These are phyloP conservation scores for Brachymystax lenok DNA, from an alignment of 2,797 vertebrate species.

Conservation along the genomic window DNA sequence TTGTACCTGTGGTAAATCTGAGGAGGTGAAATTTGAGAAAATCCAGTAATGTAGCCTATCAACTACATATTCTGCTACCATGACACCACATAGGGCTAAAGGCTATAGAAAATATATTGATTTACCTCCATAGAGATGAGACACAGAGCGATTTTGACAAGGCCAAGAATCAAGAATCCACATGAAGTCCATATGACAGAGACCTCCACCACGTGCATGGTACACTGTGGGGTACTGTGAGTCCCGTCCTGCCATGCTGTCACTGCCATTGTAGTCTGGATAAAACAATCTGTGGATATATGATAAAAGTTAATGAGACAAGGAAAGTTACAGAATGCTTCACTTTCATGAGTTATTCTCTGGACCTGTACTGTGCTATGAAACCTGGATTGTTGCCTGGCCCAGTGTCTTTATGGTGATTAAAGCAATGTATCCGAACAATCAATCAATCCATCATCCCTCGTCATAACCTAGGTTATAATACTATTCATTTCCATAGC, in stretches of 20 bases:
- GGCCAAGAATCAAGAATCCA: conserved; percentile 31
- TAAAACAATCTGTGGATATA: conserved; percentile 49
- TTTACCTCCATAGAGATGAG: conserved; percentile 60
- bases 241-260: neutral
- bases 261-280: neutral
- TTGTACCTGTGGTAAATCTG: neutral
- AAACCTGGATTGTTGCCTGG: too few species aligned
- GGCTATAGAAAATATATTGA: conserved; percentile 6
- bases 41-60: too few species aligned
- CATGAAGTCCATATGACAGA: conserved; percentile 37
- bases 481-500: too few species aligned
- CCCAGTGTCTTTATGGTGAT: neutral
- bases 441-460: neutral
- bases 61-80: neutral
- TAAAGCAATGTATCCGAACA: neutral
- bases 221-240: rapidly evolving
- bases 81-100: neutral
- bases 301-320: conserved; percentile 5
- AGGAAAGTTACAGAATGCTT: neutral
- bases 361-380: neutral
- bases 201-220: neutral
- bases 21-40: neutral
- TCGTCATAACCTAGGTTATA: too few species aligned
- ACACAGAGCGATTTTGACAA: conserved; percentile 55
- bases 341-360: neutral